phyloP scores from a whole-genome alignment of 1,140 invertebrate species.

The Zaprionus africanus region DNA sequence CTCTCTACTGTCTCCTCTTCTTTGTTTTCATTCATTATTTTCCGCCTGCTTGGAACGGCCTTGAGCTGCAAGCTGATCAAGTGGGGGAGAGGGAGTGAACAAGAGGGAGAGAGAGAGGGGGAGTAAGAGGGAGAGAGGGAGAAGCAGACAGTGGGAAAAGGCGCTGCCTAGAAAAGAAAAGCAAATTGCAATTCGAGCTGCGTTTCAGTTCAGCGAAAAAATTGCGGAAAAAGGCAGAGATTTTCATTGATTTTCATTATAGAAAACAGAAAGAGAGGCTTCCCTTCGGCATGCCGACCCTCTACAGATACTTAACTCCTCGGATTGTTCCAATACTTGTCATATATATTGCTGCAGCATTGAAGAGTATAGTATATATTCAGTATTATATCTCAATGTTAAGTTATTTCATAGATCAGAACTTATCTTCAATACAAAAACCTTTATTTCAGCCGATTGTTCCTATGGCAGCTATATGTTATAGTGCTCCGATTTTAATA shows the following conservation, averaged over 20 bases:
- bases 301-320: too few relatives aligned
- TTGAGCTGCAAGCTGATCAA: conserved; percentile 12
- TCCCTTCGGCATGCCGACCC: too few relatives aligned
- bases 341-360: too few relatives aligned
- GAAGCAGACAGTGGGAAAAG: neutral
- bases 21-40: conserved; percentile 33
- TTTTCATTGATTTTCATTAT: neutral
- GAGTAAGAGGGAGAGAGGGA: neutral
- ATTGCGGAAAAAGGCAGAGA: neutral
- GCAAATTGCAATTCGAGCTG: neutral
- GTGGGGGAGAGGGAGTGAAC: neutral
- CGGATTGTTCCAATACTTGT: too few relatives aligned
- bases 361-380: too few relatives aligned
- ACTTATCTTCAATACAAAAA: too few relatives aligned
- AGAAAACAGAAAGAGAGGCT: too few relatives aligned
- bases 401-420: too few relatives aligned
- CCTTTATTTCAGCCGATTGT: too few relatives aligned
- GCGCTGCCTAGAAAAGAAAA: neutral
- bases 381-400: too few relatives aligned
- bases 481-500: too few relatives aligned
- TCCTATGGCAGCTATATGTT: too few relatives aligned
- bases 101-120: neutral
- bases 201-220: neutral
- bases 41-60: conserved; percentile 22
- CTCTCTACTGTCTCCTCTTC: neutral